Evolutionary conservation across 2,797 vertebrate genomes (phyloP).

Genomic region (Galagoides demidoff): DNA sequence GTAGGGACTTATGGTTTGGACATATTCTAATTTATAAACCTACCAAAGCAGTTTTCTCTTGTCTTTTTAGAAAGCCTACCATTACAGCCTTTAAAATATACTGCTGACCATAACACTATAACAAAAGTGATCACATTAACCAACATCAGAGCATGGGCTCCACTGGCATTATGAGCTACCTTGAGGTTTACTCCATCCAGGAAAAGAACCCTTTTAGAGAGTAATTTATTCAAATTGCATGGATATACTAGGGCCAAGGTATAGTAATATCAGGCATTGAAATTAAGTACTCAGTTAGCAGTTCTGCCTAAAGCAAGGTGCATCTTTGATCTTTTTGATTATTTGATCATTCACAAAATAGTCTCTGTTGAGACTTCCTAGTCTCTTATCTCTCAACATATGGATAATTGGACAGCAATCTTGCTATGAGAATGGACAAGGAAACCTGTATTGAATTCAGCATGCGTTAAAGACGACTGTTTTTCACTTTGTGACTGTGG

Average conservation of each 20-base stretch:
- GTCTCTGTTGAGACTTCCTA: not conserved
- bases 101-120: not conserved
- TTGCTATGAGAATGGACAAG: not conserved
- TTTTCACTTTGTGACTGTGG: not conserved
- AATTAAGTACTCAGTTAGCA: slow-evolving; percentile 2
- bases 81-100: not conserved
- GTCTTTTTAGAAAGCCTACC: not conserved
- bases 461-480: not conserved
- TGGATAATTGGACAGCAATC: not conserved
- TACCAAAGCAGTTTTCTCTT: not conserved
- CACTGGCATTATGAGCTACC: not conserved
- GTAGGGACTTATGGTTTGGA: not conserved
- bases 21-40: not conserved
- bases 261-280: not conserved
- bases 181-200: not conserved
- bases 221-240: slow-evolving; percentile 44
- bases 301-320: not conserved
- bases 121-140: not conserved
- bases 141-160: not conserved
- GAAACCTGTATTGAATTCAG: not conserved
- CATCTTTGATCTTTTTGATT: not conserved
- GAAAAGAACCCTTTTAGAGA: not conserved
- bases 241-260: not conserved
- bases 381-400: not conserved
- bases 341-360: not conserved